Percentiles rank a stretch among this genome's conserved stretches.
Evolutionary conservation across 1,140 invertebrate species (phyloP).

Genomic region (Penaeus vannamei): DNA sequence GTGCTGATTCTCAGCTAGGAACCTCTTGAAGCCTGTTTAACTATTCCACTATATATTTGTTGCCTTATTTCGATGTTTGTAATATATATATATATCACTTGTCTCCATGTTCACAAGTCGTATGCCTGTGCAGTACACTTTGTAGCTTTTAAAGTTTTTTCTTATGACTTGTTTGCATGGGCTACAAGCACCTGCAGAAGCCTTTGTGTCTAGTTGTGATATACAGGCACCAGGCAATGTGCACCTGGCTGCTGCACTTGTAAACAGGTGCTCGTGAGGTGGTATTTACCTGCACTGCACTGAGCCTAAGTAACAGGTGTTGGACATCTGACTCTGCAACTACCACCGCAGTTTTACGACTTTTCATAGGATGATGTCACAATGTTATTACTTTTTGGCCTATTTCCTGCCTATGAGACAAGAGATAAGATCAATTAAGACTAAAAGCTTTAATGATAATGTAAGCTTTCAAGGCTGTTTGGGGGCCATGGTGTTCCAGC

Average conservation of each 20-base stretch:
- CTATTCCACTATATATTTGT: constrained; percentile 47
- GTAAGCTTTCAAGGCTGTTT: too few relatives aligned
- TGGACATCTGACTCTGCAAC: too few relatives aligned
- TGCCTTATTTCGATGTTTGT: constrained; percentile 46
- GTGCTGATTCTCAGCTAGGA: not conserved
- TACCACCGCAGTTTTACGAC: too few relatives aligned
- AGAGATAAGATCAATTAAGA: too few relatives aligned
- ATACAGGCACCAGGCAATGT: constrained; percentile 43
- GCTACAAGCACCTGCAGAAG: constrained; percentile 60
- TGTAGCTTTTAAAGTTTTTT: constrained; percentile 52
- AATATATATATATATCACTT: constrained; percentile 61
- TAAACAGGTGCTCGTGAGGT: constrained; percentile 48
- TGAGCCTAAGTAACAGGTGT: not conserved
- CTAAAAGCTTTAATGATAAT: too few relatives aligned
- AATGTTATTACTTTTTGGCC: too few relatives aligned
- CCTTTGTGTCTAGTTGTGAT: constrained; percentile 52
- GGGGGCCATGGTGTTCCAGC: too few relatives aligned
- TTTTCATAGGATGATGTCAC: too few relatives aligned
- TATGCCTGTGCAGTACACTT: constrained; percentile 63
- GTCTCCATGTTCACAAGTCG: constrained; percentile 60
- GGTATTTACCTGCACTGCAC: constrained; percentile 44
- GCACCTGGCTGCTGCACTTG: constrained; percentile 49
- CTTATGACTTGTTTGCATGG: constrained; percentile 63
- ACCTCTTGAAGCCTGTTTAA: constrained; percentile 36
- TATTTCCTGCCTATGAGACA: too few relatives aligned